These are phyloP conservation scores for Hylomyscus alleni DNA, from an alignment of 2,797 vertebrate genomes.

Conservation along the genomic window DNA sequence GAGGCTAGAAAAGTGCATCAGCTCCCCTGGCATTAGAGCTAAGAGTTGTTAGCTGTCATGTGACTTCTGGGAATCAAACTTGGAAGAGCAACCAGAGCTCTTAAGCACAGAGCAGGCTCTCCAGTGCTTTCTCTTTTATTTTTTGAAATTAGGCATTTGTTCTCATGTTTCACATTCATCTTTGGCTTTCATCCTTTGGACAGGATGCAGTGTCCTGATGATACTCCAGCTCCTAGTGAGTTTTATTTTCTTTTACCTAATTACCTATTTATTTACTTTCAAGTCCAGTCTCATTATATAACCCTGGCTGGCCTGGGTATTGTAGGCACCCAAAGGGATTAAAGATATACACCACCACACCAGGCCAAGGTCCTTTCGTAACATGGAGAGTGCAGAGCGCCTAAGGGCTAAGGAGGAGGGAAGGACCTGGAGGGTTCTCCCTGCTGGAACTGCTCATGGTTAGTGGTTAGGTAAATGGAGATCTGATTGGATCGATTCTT, in stretches of 20 bases:
- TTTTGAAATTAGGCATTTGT: background rate
- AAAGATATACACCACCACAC: background rate
- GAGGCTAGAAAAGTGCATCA: background rate
- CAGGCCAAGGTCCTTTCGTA: background rate
- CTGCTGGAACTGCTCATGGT: constrained; percentile 13
- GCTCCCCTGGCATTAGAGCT: background rate
- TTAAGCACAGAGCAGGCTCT: background rate
- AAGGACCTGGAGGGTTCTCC: background rate
- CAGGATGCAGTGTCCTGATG: constrained; percentile 2
- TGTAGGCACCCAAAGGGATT: background rate
- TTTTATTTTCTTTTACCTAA: background rate
- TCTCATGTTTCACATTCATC: too few relatives aligned
- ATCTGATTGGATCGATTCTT: background rate
- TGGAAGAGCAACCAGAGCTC: background rate
- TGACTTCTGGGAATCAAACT: background rate
- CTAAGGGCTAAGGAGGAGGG: background rate
- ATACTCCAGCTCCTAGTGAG: background rate
- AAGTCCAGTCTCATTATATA: background rate
- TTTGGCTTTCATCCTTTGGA: constrained; percentile 18
- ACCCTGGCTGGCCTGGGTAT: background rate
- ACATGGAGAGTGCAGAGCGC: background rate
- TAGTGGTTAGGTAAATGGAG: constrained; percentile 15
- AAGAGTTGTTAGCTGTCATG: background rate
- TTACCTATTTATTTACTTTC: background rate
- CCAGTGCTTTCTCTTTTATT: background rate